Percentiles rank a stretch among this genome's conserved stretches.
Evolutionary conservation across 2,797 vertebrate species (phyloP).

Genomic region (Paratrypauchen microcephalus): DNA sequence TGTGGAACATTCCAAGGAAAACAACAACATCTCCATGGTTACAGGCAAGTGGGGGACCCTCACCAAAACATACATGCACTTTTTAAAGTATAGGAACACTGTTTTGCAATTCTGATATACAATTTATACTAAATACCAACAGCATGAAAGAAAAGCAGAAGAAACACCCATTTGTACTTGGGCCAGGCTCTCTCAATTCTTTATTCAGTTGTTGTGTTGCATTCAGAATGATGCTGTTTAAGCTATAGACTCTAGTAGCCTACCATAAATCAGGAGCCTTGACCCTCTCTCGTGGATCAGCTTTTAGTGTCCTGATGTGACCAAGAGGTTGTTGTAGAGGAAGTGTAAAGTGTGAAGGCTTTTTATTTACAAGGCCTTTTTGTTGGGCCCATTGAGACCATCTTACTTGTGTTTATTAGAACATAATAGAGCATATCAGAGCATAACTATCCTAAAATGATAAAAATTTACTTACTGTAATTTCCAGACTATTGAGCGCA

Average conservation of each 20-base stretch:
- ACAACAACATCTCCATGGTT: too few relatives aligned
- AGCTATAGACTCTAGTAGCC: not conserved
- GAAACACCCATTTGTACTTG: not conserved
- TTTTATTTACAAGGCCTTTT: not conserved
- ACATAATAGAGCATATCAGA: too few relatives aligned
- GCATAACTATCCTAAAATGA: too few relatives aligned
- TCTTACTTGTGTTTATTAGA: not conserved
- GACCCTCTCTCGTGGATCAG: not conserved
- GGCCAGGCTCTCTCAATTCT: not conserved
- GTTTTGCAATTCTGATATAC: too few relatives aligned
- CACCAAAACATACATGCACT: too few relatives aligned
- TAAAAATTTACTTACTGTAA: too few relatives aligned
- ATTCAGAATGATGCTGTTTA: not conserved
- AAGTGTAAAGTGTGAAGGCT: not conserved
- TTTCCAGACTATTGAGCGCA: too few relatives aligned
- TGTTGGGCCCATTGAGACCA: not conserved
- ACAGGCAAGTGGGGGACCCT: too few relatives aligned
- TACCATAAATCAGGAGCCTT: not conserved
- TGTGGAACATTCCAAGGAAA: too few relatives aligned
- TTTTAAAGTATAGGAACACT: too few relatives aligned
- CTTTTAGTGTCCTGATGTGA: not conserved
- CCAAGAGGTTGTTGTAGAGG: not conserved
- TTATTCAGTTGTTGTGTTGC: not conserved
- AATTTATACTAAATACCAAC: too few relatives aligned
- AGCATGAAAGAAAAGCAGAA: too few relatives aligned